Conservation (phyloP, 2,888 invertebrate genomes). For the Tinea trinotella region DNA sequence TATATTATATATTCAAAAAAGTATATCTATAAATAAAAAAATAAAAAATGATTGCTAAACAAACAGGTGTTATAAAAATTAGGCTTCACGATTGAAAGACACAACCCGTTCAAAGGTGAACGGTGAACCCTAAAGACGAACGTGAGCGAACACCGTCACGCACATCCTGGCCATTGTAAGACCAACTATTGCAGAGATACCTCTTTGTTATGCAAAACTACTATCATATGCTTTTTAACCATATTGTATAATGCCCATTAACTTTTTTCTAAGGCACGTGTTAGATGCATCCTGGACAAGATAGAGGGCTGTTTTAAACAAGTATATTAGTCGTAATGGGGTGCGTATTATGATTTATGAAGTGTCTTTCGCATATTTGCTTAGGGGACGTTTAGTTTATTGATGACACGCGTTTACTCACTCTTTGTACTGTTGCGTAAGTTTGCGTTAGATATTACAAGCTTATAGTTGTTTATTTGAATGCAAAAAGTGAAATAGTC, state of each 20-base stretch:
- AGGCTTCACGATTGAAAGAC: not conserved
- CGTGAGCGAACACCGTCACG: not conserved
- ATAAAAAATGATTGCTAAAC: too few relatives aligned
- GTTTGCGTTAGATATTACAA: slow-evolving; percentile 12
- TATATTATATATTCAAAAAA: too few relatives aligned
- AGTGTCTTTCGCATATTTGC: slow-evolving; percentile 62
- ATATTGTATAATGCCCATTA: slow-evolving; percentile 23
- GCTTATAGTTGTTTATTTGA: not conserved
- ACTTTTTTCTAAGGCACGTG: slow-evolving; percentile 42
- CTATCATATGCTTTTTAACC: slow-evolving; percentile 49
- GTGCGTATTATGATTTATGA: slow-evolving; percentile 63
- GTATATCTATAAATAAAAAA: too few relatives aligned
- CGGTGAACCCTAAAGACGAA: not conserved
- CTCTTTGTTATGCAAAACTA: slow-evolving; percentile 63
- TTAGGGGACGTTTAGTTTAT: slow-evolving; percentile 49
- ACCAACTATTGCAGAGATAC: not conserved
- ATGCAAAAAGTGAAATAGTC: too few relatives aligned
- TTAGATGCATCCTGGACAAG: slow-evolving; percentile 52
- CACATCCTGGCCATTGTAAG: slow-evolving; percentile 9
- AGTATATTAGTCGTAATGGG: slow-evolving; percentile 66
- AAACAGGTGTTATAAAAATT: not conserved
- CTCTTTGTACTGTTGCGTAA: slow-evolving; percentile 4
- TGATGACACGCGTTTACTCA: slow-evolving; percentile 56
- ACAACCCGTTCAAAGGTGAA: not conserved
- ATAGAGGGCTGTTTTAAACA: slow-evolving; percentile 69